A percentile compares a stretch with the other conserved stretches of the same genome.
Conservation (phyloP, 1,140 invertebrate species). For the Zaprionus nigranus region DNA sequence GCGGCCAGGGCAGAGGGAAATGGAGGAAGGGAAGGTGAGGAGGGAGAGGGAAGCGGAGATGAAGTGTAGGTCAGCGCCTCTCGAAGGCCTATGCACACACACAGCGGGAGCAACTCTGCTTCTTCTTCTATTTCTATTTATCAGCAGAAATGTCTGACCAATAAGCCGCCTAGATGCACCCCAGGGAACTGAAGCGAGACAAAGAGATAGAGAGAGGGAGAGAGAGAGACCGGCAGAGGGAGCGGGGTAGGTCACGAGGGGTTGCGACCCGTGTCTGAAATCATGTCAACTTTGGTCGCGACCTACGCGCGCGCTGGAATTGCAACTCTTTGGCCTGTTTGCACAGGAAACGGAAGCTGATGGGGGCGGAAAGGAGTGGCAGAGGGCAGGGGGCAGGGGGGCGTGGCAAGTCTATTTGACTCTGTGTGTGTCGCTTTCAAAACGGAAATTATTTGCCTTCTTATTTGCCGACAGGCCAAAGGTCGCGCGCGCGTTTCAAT, state of each 20-base stretch:
- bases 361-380: neutral
- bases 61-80: neutral
- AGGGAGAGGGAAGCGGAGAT: neutral
- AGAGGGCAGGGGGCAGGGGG: neutral
- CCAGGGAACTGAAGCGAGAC: slow-evolving; percentile 29
- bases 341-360: slow-evolving; percentile 44
- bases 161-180: slow-evolving; percentile 51
- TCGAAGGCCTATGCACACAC: slow-evolving; percentile 18
- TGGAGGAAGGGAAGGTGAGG: neutral
- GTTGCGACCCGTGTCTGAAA: slow-evolving; percentile 29
- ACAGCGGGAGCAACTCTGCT: neutral
- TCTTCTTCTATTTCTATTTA: slow-evolving; percentile 27
- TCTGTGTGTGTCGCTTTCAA: slow-evolving; percentile 42
- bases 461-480: slow-evolving; percentile 42
- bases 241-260: no score
- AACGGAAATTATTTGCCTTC: slow-evolving; percentile 51
- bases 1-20: neutral
- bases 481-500: slow-evolving; percentile 24
- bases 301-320: slow-evolving; percentile 27
- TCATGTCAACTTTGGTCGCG: slow-evolving; percentile 34
- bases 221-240: neutral
- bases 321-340: slow-evolving; percentile 51
- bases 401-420: slow-evolving; percentile 2
- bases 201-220: neutral
- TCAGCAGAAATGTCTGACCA: slow-evolving; percentile 45